A percentile compares a stretch with the other conserved stretches of the same genome.
Conservation (phyloP, 2,113 vertebrate species). For the Herpetotheres cachinnans region DNA sequence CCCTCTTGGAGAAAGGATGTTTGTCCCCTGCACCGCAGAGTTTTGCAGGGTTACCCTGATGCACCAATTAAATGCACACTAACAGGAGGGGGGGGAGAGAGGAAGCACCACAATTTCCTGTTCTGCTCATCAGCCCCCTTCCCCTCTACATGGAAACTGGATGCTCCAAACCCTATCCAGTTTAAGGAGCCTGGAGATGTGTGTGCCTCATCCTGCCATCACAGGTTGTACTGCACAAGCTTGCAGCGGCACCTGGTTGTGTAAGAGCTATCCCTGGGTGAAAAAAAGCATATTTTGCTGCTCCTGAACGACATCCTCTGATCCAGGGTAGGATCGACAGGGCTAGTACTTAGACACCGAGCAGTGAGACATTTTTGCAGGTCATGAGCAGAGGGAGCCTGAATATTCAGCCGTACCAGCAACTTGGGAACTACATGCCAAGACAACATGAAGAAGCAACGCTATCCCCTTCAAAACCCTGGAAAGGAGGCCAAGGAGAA, state of each 20-base stretch:
- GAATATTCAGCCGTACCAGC: neutral
- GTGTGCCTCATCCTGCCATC: neutral
- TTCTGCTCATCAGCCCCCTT: neutral
- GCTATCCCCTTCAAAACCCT: neutral
- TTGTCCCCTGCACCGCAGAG: neutral
- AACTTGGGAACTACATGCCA: neutral
- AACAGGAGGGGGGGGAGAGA: neutral
- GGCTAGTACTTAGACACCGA: rapidly evolving
- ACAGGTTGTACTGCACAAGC: neutral
- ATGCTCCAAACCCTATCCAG: neutral
- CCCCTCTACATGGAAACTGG: neutral
- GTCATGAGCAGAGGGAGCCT: neutral
- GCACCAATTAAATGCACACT: neutral
- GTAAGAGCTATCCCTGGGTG: neutral
- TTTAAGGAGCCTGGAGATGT: neutral
- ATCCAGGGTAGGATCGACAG: rapidly evolving
- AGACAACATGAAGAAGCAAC: neutral
- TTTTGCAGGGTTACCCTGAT: neutral
- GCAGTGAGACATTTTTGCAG: neutral
- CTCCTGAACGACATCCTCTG: neutral
- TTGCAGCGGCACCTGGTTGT: neutral
- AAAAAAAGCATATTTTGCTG: neutral
- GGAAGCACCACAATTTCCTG: neutral
- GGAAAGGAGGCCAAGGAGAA: neutral
- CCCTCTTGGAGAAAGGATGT: neutral